phyloP scores from a whole-genome alignment of 2,113 vertebrate species.

The Catharus bicknelli region DNA sequence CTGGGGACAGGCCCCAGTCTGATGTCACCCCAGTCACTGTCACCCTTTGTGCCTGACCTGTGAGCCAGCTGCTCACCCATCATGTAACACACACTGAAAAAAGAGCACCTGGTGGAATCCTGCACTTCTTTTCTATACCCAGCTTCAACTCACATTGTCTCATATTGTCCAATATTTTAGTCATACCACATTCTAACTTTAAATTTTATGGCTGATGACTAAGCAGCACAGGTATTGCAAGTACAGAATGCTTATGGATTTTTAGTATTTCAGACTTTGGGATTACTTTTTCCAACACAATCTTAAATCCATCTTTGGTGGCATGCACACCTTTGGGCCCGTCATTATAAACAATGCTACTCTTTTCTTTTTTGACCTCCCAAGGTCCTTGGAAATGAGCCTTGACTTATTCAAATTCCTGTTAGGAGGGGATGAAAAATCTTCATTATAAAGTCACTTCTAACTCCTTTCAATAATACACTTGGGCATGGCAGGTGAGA shows the following conservation, averaged over 20 bases:
- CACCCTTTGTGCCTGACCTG: rapidly evolving
- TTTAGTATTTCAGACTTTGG: not conserved
- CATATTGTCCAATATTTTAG: not conserved
- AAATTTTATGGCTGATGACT: not conserved
- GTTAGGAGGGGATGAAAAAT: not conserved
- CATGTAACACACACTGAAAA: not conserved
- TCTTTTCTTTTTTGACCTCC: not conserved
- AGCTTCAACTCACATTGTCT: not conserved
- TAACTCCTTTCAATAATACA: not conserved
- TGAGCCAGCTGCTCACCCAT: not conserved
- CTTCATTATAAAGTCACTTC: not conserved
- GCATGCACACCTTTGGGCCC: not conserved
- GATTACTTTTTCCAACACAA: not conserved
- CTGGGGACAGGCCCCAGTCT: not conserved
- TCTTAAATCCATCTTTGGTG: not conserved
- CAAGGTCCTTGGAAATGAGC: not conserved
- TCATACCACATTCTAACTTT: not conserved
- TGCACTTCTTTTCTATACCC: not conserved
- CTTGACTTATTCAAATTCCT: not conserved
- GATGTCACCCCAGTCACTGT: not conserved
- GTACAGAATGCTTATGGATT: not conserved
- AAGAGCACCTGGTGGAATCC: not conserved
- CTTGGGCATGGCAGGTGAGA: not conserved
- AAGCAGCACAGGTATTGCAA: not conserved
- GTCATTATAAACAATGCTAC: rapidly evolving